Evolutionary conservation across 2,888 invertebrate species (phyloP).

Genomic region (Camponotus fellah): DNA sequence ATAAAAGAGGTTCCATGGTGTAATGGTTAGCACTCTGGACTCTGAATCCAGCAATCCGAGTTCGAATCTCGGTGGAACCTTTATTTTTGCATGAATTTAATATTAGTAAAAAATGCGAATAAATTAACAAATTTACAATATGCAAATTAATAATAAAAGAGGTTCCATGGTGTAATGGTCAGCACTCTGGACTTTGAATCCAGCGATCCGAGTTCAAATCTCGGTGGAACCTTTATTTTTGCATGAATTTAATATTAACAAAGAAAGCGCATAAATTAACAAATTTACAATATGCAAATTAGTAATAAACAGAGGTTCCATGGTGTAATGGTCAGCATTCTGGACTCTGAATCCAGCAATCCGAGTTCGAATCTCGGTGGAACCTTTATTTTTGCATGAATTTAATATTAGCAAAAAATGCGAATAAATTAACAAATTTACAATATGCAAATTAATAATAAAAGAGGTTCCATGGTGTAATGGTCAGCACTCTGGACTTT

Average conservation of each 20-base stretch:
- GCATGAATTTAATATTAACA: no score
- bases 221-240: slow-evolving; percentile 89
- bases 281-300: no score
- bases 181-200: slow-evolving; percentile 94
- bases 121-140: no score
- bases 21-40: slow-evolving; percentile 89
- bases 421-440: no score
- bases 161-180: slow-evolving; percentile 92
- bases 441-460: no score
- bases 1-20: slow-evolving; percentile 88
- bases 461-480: slow-evolving; percentile 90
- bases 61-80: slow-evolving; percentile 93
- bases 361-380: no score
- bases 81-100: slow-evolving; percentile 61
- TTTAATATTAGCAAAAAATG: no score
- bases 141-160: background rate
- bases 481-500: slow-evolving; percentile 93
- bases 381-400: no score
- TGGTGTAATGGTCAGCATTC: no score
- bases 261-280: no score
- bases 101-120: slow-evolving; percentile 82
- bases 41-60: slow-evolving; percentile 93
- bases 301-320: no score
- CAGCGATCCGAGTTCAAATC: slow-evolving; percentile 93
- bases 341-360: no score